phyloP scores from a whole-genome alignment of 2,113 vertebrate genomes.

The Excalfactoria chinensis region DNA sequence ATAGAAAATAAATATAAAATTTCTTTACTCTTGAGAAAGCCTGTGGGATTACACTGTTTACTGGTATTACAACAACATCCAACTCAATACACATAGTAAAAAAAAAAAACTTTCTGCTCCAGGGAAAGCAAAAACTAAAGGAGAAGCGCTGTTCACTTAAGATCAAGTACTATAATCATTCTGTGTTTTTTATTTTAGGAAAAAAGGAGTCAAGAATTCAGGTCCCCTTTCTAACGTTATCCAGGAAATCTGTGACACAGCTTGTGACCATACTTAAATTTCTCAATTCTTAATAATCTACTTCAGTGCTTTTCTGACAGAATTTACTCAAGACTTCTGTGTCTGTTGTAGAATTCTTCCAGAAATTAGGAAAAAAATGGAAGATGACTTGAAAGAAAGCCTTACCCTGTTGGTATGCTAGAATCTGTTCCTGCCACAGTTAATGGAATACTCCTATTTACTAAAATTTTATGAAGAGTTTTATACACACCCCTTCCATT shows the following conservation, averaged over 20 bases:
- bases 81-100: neutral
- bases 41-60: neutral
- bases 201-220: neutral
- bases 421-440: neutral
- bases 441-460: neutral
- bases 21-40: neutral
- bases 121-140: neutral
- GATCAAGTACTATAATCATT: neutral
- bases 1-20: neutral
- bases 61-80: neutral
- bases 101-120: neutral
- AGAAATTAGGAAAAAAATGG: neutral
- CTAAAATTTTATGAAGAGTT: neutral
- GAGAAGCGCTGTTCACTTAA: neutral
- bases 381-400: neutral
- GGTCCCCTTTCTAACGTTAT: accelerated
- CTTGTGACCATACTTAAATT: neutral
- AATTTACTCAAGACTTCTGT: neutral
- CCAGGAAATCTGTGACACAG: neutral
- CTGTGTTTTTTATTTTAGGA: neutral
- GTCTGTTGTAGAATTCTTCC: neutral
- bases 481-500: neutral
- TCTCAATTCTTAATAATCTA: neutral
- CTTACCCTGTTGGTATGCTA: neutral
- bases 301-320: neutral